Conservation (phyloP, 2,888 invertebrate genomes). For the Metacarcinus magister region DNA sequence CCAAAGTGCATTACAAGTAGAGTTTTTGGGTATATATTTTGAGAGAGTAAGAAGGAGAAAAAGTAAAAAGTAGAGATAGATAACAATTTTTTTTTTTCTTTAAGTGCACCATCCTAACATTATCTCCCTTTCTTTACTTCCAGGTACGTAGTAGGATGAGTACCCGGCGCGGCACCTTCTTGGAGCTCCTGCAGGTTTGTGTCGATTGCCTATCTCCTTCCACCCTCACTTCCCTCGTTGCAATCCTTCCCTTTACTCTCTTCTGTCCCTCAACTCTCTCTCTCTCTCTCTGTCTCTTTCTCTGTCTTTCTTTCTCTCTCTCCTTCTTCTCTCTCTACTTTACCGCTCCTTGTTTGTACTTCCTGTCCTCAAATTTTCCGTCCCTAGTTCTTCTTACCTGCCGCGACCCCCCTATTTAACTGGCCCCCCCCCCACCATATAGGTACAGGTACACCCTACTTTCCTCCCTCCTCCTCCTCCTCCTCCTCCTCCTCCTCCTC, state of each 20-base stretch:
- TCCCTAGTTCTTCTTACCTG: too few relatives aligned
- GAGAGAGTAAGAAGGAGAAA: constrained; percentile 54
- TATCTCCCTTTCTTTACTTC: not conserved
- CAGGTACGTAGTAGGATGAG: constrained; percentile 82
- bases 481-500: not conserved
- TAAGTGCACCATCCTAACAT: not conserved
- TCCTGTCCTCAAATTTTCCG: too few relatives aligned
- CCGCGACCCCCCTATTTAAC: too few relatives aligned
- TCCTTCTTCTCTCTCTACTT: too few relatives aligned
- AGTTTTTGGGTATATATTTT: too few relatives aligned
- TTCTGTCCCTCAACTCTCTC: not conserved
- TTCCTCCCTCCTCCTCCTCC: not conserved
- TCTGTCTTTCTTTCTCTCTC: too few relatives aligned
- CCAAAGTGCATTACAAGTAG: not conserved
- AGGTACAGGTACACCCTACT: too few relatives aligned
- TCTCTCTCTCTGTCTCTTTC: too few relatives aligned
- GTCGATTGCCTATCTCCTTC: not conserved
- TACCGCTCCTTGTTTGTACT: too few relatives aligned
- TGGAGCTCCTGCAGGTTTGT: constrained; percentile 81
- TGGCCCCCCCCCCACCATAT: too few relatives aligned
- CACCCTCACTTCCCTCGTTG: not conserved
- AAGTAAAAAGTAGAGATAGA: constrained; percentile 33
- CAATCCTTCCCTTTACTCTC: not conserved
- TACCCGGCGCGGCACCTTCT: constrained; percentile 80
- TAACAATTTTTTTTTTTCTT: not conserved